Percentiles rank a stretch among this genome's conserved stretches.
Conservation (phyloP, 2,113 vertebrate genomes). For the Morphnarchus princeps region DNA sequence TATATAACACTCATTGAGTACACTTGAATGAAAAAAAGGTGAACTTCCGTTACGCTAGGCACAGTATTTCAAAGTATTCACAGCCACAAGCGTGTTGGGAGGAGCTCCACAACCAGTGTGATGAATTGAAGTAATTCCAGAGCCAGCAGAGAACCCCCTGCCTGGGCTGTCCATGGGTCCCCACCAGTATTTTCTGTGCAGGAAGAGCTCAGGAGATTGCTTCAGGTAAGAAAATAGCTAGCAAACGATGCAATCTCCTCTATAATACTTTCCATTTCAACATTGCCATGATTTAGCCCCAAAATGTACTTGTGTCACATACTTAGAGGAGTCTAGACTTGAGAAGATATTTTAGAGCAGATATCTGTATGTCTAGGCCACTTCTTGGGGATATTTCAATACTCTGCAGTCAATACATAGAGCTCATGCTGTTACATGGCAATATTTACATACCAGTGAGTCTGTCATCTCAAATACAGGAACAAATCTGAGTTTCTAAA, state of each 20-base stretch:
- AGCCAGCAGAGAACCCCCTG: background rate
- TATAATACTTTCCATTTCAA: background rate
- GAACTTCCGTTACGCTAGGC: background rate
- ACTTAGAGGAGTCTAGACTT: background rate
- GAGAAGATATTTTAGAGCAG: background rate
- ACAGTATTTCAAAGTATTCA: background rate
- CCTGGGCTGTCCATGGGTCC: accelerated
- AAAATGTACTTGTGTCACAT: background rate
- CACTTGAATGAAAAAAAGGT: background rate
- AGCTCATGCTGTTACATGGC: background rate
- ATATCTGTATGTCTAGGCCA: background rate
- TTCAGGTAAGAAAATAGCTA: background rate
- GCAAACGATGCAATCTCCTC: accelerated
- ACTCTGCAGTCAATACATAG: background rate
- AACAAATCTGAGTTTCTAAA: background rate
- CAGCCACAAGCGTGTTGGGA: background rate
- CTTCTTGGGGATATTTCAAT: background rate
- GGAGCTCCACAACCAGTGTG: background rate
- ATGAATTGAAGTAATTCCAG: background rate
- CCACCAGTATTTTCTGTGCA: background rate
- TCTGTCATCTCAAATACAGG: background rate
- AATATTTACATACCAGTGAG: background rate
- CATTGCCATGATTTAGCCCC: background rate
- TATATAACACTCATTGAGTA: background rate
- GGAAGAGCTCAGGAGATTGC: background rate